Conservation (phyloP, 2,113 vertebrate species). For the Chaetodon auriga region DNA sequence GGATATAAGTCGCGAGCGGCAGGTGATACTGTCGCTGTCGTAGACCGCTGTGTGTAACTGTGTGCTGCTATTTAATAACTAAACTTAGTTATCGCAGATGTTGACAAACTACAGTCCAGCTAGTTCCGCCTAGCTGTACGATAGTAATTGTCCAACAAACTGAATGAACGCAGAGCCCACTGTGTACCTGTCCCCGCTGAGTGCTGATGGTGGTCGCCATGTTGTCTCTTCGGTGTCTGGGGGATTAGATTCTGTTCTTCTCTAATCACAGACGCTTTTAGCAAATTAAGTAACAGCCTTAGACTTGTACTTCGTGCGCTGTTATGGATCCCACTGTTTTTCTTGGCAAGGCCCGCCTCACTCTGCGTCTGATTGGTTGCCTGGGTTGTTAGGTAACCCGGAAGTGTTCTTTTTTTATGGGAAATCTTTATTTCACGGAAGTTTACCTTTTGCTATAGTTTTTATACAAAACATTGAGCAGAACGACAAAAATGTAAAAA, state of each 20-base stretch:
- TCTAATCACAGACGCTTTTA: neutral
- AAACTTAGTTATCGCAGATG: neutral
- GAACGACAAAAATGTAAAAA: too few species aligned
- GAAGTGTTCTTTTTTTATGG: too few species aligned
- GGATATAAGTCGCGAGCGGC: neutral
- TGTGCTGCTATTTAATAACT: neutral
- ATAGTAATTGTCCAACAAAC: fast-evolving
- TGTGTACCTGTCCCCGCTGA: conserved; percentile 81
- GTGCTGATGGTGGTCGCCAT: conserved; percentile 84
- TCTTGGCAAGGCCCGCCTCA: too few species aligned
- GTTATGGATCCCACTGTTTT: too few species aligned
- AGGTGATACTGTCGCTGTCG: neutral
- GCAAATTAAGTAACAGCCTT: neutral
- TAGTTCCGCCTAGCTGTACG: conserved; percentile 3
- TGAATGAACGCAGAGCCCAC: fast-evolving
- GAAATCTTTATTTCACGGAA: too few species aligned
- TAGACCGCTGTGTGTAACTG: neutral
- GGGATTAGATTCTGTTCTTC: neutral
- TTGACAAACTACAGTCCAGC: neutral
- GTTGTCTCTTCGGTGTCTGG: neutral
- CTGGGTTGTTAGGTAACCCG: too few species aligned
- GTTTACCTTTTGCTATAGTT: too few species aligned
- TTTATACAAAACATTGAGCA: too few species aligned
- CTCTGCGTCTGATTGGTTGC: too few species aligned
- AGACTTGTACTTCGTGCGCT: neutral